Percentiles rank a stretch among this genome's conserved stretches.
Evolutionary conservation across 2,113 vertebrate species (phyloP).

Genomic region (Colistium nudipinnis): DNA sequence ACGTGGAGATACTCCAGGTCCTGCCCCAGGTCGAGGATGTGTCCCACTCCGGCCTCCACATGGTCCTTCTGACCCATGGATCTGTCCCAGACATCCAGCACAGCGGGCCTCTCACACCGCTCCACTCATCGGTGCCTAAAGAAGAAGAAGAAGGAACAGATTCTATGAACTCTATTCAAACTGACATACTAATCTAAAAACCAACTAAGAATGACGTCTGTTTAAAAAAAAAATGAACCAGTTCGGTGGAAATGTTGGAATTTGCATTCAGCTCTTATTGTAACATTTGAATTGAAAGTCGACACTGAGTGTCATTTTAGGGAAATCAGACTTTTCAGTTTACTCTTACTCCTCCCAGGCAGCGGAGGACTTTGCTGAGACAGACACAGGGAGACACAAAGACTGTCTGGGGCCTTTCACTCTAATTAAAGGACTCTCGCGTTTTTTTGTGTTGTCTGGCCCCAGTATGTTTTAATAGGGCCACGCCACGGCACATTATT

Average conservation of each 20-base stretch:
- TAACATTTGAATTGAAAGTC: background rate
- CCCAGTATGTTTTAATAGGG: slow-evolving; percentile 24
- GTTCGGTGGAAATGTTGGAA: background rate
- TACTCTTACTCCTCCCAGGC: background rate
- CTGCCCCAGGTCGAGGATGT: slow-evolving; percentile 82
- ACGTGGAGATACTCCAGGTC: slow-evolving; percentile 88
- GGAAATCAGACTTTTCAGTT: slow-evolving; percentile 7
- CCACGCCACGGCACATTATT: slow-evolving; percentile 50
- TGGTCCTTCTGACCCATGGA: slow-evolving; percentile 99
- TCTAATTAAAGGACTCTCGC: slow-evolving; percentile 67
- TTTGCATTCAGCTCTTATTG: slow-evolving; percentile 12
- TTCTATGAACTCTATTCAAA: too few species aligned
- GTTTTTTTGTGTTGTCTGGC: slow-evolving; percentile 13
- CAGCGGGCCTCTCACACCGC: slow-evolving; percentile 73
- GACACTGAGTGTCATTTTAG: slow-evolving; percentile 22
- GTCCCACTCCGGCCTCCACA: slow-evolving; percentile 83
- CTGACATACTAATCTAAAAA: too few species aligned
- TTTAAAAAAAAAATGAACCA: background rate
- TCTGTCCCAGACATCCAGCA: slow-evolving; percentile 88
- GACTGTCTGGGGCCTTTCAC: slow-evolving; percentile 46
- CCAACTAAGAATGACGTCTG: background rate
- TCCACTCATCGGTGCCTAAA: slow-evolving; percentile 82
- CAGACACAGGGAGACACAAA: slow-evolving; percentile 65
- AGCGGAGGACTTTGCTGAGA: slow-evolving; percentile 7
- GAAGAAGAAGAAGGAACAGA: background rate